Percentiles rank a stretch among this genome's conserved stretches.
Evolutionary conservation across 2,113 vertebrate genomes (phyloP).

Genomic region (Proterorhinus semilunaris): DNA sequence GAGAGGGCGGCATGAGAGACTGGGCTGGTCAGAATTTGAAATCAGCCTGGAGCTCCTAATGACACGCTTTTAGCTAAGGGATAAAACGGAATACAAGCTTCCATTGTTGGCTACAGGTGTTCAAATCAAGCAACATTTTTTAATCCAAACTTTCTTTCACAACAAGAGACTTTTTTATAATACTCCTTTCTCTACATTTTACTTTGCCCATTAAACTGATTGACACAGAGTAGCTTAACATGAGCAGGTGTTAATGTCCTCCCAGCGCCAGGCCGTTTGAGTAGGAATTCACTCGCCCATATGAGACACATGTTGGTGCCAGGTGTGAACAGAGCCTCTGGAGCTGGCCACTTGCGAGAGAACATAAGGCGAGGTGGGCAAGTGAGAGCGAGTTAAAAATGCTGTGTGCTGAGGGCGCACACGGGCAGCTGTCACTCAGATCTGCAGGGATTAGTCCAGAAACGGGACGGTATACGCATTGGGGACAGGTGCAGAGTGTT

Average conservation of each 20-base stretch:
- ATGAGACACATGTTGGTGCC: conserved; percentile 1
- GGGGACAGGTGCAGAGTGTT: not conserved
- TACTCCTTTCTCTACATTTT: too few relatives aligned
- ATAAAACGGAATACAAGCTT: too few relatives aligned
- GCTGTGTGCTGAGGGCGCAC: conserved; percentile 10
- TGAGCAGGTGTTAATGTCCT: not conserved
- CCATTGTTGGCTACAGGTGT: too few relatives aligned
- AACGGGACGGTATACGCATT: too few relatives aligned
- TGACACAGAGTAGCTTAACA: not conserved
- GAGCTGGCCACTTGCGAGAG: not conserved
- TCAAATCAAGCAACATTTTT: too few relatives aligned
- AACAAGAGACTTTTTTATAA: too few relatives aligned
- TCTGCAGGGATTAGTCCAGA: conserved; percentile 27
- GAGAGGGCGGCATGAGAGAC: too few relatives aligned
- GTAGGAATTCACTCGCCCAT: not conserved
- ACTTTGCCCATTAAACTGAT: not conserved
- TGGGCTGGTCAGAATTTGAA: too few relatives aligned
- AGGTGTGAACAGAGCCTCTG: not conserved
- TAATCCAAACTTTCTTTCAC: too few relatives aligned
- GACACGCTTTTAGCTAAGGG: too few relatives aligned
- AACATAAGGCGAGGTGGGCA: not conserved
- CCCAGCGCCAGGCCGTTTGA: not conserved
- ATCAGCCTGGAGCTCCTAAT: too few relatives aligned
- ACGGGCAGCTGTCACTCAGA: conserved; percentile 35
- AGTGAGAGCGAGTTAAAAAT: conserved; percentile 4